A percentile compares a stretch with the other conserved stretches of the same genome.
These are phyloP conservation scores for Philopedon plagiatum DNA, from an alignment of 2,888 invertebrate species.

Conservation along the genomic window DNA sequence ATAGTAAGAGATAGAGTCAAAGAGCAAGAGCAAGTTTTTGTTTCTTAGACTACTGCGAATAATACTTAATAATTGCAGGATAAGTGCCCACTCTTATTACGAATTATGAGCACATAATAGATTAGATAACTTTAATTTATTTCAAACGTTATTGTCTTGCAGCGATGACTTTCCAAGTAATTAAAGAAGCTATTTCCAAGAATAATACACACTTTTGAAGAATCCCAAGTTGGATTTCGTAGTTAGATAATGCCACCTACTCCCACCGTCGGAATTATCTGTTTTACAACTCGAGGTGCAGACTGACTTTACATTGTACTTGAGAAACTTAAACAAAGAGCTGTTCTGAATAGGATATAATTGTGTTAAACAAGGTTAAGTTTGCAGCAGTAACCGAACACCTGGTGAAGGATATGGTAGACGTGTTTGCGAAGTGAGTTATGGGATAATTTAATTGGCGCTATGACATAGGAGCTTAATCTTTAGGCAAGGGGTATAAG, in stretches of 20 bases:
- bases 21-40: too few relatives aligned
- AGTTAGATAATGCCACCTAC: conserved; percentile 9
- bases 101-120: background rate
- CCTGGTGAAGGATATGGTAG: background rate
- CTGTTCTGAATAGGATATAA: conserved; percentile 10
- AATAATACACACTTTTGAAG: background rate
- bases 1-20: too few relatives aligned
- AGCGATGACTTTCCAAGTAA: background rate
- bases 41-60: too few relatives aligned
- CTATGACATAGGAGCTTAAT: too few relatives aligned
- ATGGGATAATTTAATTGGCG: too few relatives aligned
- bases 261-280: conserved; percentile 1
- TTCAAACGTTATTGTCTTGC: background rate
- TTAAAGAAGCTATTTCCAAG: conserved; percentile 4
- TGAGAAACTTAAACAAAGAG: conserved; percentile 8
- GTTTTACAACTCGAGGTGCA: conserved; percentile 7
- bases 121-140: conserved; percentile 5
- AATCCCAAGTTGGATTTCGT: background rate
- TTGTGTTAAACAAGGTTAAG: conserved; percentile 31
- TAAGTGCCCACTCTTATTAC: background rate
- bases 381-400: conserved; percentile 26
- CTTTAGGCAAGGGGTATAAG: too few relatives aligned
- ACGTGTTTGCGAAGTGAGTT: background rate
- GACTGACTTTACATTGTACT: conserved; percentile 7
- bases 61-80: background rate